Conservation (phyloP, 2,113 vertebrate genomes). For the Dascyllus trimaculatus region DNA sequence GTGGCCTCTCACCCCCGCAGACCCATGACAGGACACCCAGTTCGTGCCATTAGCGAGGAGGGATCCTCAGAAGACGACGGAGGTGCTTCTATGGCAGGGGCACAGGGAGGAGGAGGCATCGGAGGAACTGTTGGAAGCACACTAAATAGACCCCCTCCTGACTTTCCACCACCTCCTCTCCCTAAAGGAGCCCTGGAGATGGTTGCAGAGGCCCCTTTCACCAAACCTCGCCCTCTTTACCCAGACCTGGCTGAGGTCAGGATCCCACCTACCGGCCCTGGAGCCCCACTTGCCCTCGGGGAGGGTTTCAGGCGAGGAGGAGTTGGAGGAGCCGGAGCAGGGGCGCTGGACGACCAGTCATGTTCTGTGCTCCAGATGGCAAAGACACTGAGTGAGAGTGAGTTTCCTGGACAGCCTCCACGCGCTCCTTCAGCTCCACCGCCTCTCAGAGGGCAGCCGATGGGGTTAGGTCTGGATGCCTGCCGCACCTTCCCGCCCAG, state of each 20-base stretch:
- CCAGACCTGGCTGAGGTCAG: slow-evolving; percentile 83
- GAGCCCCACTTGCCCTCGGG: slow-evolving; percentile 38
- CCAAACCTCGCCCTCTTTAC: slow-evolving; percentile 77
- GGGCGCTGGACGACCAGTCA: slow-evolving; percentile 90
- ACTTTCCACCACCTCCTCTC: slow-evolving; percentile 91
- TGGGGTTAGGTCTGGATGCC: slow-evolving; percentile 78
- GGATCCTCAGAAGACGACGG: slow-evolving; percentile 90
- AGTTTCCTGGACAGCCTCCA: slow-evolving; percentile 83
- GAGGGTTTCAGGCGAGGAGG: slow-evolving; percentile 81
- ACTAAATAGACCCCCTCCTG: slow-evolving; percentile 88
- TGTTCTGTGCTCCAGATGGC: slow-evolving; percentile 98
- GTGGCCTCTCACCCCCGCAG: slow-evolving; percentile 65
- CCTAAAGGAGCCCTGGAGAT: slow-evolving; percentile 87
- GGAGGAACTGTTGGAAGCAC: slow-evolving; percentile 77
- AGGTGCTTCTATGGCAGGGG: slow-evolving; percentile 60
- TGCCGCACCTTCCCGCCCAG: slow-evolving; percentile 91
- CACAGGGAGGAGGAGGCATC: slow-evolving; percentile 76
- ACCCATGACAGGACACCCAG: slow-evolving; percentile 70
- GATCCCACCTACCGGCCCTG: slow-evolving; percentile 63
- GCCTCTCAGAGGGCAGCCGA: slow-evolving; percentile 62
- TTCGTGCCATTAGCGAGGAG: slow-evolving; percentile 85
- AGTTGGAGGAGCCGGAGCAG: slow-evolving; percentile 51
- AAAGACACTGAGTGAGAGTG: slow-evolving; percentile 94
- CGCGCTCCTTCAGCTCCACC: slow-evolving; percentile 79
- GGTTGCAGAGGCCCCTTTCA: slow-evolving; percentile 74